Percentiles rank a stretch among this genome's conserved stretches.
Conservation (phyloP, 1,140 invertebrate species). For the Arion vulgaris region DNA sequence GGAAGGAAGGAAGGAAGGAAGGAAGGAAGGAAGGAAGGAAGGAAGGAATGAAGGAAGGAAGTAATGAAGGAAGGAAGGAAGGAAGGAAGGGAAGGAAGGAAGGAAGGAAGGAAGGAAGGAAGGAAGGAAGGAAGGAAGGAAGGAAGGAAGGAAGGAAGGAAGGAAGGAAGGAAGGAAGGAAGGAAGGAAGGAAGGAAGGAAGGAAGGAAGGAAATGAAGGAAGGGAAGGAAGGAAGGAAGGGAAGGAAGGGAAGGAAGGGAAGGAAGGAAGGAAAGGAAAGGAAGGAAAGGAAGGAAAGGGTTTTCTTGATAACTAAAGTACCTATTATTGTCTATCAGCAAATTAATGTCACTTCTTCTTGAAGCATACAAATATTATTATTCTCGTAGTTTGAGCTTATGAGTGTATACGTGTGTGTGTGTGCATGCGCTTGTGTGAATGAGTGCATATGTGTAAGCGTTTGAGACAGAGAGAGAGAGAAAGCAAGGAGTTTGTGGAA, state of each 20-base stretch:
- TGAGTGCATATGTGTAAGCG: too few species aligned
- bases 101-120: neutral
- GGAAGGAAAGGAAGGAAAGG: neutral
- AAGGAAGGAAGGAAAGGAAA: neutral
- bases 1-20: neutral
- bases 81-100: neutral
- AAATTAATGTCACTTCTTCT: neutral
- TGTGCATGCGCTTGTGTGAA: too few species aligned
- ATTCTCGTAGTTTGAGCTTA: neutral
- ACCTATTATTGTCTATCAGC: neutral
- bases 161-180: neutral
- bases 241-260: neutral
- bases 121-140: neutral
- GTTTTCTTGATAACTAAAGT: neutral
- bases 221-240: neutral
- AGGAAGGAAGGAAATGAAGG: neutral
- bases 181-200: neutral
- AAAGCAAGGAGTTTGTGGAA: too few species aligned
- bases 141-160: neutral
- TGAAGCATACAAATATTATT: neutral
- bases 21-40: neutral
- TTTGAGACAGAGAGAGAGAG: too few species aligned
- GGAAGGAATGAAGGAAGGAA: neutral
- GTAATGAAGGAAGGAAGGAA: neutral
- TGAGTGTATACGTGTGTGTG: too few species aligned